Evolutionary conservation across 1,140 invertebrate genomes (phyloP).

Genomic region (Parapsyche elsis): DNA sequence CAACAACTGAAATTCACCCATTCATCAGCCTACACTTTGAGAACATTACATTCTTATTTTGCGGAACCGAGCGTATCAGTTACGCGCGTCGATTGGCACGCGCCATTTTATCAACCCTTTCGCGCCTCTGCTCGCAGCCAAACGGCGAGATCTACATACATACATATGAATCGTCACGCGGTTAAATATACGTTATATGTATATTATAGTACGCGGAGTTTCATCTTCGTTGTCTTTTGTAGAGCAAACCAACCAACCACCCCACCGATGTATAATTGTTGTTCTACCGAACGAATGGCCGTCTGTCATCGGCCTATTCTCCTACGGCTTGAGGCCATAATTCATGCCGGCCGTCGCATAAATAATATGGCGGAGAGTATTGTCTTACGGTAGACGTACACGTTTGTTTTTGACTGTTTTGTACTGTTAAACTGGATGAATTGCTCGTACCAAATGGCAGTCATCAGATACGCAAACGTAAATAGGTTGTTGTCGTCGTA

Average conservation of each 20-base stretch:
- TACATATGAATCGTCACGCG: neutral
- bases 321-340: neutral
- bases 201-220: neutral
- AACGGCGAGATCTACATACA: neutral
- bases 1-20: too few species aligned
- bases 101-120: too few species aligned
- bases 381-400: neutral
- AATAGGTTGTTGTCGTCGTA: neutral
- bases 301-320: constrained; percentile 20
- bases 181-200: too few species aligned
- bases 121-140: too few species aligned
- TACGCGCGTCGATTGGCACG: too few species aligned
- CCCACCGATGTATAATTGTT: constrained; percentile 21
- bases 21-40: too few species aligned
- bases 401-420: neutral
- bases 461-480: neutral
- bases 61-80: too few species aligned
- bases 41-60: too few species aligned
- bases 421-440: neutral
- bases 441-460: neutral
- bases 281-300: constrained; percentile 3
- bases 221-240: neutral
- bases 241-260: neutral
- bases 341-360: constrained; percentile 1
- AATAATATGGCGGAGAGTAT: neutral